Evolutionary conservation across 2,888 invertebrate species (phyloP), one percentile per base, ranked within the genome.

Genomic region (Clunio marinus): DNA sequence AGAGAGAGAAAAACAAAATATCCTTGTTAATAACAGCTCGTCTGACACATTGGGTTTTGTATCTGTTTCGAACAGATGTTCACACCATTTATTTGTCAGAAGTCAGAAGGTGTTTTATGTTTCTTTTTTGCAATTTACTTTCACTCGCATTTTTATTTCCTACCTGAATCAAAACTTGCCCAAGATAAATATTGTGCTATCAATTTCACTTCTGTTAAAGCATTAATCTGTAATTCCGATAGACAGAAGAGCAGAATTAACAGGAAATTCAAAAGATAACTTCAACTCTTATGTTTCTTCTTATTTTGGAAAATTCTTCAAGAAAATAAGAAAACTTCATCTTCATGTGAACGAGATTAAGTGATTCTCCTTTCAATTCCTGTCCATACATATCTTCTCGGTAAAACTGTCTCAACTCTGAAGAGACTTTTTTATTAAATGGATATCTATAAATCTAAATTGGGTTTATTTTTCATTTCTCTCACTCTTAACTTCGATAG

Each of bases 21-120:
- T 45, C 46, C 45, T 45, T 45, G 63, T 45, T 63, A 63, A 63
- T 63, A 63, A 8, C 45, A 46, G 27, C 63, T 27, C 7, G 7
- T 15, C 28, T 45, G 63, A 63, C 63, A 63, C 41, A 45, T 63
- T 57, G 57, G 66, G 66, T 66, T 63, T 51, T 66, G 66, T 66
- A 66, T 66, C 66, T 66, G 66, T 28, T 66, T 17, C 32, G 2
- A 32, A 32, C 66, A 66, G 55, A 66, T 66, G 66, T 57, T 66
- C 35, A 66, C 46, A 55, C 63, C 63, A 63, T 63, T 63, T 63
- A 63, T 63, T 46, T 46, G 63, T 63, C 63, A 63, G 37, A 60
- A 60, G 63, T 63, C 28, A 45, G 63, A 37, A 60, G 13, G 8
- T n/a, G n/a, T 60, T 41, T 60, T 60, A 37, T 60, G 1, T 59